phyloP scores from a whole-genome alignment of 2,797 vertebrate genomes.

The Gambelia wislizenii region DNA sequence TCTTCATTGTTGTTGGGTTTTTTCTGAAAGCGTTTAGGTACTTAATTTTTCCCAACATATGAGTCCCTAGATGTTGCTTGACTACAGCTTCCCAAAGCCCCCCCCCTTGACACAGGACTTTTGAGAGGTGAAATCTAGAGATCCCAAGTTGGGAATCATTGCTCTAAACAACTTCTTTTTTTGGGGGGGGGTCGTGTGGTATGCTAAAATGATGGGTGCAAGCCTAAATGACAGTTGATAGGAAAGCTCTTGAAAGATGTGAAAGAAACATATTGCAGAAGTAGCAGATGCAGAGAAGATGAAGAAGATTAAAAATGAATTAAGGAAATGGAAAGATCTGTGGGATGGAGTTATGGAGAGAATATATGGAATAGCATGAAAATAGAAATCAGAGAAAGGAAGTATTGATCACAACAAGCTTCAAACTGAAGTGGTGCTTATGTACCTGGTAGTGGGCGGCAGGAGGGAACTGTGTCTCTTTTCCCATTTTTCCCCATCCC shows the following conservation, averaged over 20 bases:
- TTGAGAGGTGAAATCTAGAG: too few species aligned
- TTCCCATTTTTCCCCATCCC: too few species aligned
- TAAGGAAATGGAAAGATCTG: not conserved
- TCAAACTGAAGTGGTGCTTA: not conserved
- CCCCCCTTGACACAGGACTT: too few species aligned
- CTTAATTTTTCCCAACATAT: too few species aligned
- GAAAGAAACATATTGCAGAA: not conserved
- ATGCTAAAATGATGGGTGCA: not conserved
- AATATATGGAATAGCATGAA: not conserved
- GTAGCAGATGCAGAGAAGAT: not conserved
- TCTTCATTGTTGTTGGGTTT: not conserved
- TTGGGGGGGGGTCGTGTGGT: too few species aligned
- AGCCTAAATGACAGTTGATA: not conserved
- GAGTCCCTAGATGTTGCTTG: too few species aligned
- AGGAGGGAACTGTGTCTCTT: not conserved
- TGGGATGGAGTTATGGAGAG: too few species aligned
- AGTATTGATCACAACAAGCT: not conserved
- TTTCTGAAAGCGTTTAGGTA: not conserved
- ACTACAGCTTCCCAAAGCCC: too few species aligned
- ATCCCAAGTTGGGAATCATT: too few species aligned
- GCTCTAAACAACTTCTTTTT: too few species aligned
- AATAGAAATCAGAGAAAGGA: not conserved
- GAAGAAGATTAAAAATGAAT: not conserved
- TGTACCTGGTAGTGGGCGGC: not conserved
- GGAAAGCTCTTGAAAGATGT: not conserved